Percentiles rank a stretch among this genome's conserved stretches.
These are phyloP conservation scores for Raphicerus campestris DNA, from an alignment of 2,113 vertebrate species.

Conservation along the genomic window DNA sequence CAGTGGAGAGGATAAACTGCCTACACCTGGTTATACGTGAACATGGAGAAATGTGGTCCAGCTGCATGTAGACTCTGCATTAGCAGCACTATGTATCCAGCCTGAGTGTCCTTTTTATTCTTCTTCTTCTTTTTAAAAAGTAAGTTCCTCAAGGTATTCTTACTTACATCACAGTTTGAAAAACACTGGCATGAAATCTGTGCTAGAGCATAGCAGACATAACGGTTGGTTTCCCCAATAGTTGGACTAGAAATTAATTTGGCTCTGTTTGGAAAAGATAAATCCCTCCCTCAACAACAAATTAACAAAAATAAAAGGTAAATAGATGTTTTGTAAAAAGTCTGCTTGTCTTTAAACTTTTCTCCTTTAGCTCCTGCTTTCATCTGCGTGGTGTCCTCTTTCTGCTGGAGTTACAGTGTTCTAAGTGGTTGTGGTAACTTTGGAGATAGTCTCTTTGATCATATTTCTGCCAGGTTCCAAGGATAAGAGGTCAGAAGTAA, in stretches of 20 bases:
- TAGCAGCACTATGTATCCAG: no score
- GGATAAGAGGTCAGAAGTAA: background rate
- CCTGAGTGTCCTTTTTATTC: background rate
- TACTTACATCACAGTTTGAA: background rate
- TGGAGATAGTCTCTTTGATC: background rate
- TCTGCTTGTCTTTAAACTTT: background rate
- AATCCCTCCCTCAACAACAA: accelerated
- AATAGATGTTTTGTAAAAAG: background rate
- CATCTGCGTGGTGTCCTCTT: background rate
- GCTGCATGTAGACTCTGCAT: background rate
- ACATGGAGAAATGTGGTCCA: background rate
- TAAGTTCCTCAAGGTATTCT: background rate
- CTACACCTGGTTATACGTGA: background rate
- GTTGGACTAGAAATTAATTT: background rate
- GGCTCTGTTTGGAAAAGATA: background rate
- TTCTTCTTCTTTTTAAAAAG: background rate
- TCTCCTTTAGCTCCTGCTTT: background rate
- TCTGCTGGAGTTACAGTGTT: background rate
- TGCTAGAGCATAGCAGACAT: background rate
- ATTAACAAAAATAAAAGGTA: slow-evolving; percentile 6
- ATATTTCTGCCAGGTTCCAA: background rate
- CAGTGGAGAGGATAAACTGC: background rate
- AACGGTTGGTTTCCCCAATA: background rate
- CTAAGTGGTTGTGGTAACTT: background rate
- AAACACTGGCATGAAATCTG: background rate